Conservation (phyloP, 2,113 vertebrate species). For the Xiphorhynchus elegans region DNA sequence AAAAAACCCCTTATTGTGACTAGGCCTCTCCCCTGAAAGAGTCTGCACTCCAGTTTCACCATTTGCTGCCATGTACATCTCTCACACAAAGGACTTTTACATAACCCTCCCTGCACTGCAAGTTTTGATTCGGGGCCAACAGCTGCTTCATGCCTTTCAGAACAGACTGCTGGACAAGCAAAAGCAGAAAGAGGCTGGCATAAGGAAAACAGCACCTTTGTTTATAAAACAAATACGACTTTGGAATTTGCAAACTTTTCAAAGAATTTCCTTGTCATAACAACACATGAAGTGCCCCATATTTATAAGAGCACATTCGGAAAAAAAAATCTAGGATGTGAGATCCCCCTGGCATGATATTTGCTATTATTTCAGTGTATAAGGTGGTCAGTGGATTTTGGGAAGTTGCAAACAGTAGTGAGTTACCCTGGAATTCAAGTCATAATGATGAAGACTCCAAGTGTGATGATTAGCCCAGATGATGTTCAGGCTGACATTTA, state of each 20-base stretch:
- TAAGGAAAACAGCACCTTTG: conserved; percentile 43
- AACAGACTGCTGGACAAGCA: conserved; percentile 64
- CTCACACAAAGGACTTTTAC: conserved; percentile 72
- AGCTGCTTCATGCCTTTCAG: conserved; percentile 71
- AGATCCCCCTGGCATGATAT: background rate
- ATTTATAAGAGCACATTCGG: background rate
- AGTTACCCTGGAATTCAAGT: conserved; percentile 1
- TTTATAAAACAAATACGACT: conserved; percentile 53
- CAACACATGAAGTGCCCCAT: conserved; percentile 18
- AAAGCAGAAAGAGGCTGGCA: conserved; percentile 55
- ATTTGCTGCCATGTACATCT: conserved; percentile 44
- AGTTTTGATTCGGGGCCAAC: conserved; percentile 65
- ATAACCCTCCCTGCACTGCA: conserved; percentile 56
- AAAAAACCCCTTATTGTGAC: conserved; percentile 9
- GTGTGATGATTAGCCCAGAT: background rate
- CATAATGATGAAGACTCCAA: background rate
- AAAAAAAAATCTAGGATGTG: background rate
- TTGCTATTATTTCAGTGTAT: background rate
- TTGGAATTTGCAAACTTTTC: conserved; percentile 49
- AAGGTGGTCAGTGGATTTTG: background rate
- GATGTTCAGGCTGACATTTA: conserved; percentile 25
- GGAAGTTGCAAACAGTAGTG: background rate
- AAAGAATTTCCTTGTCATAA: conserved; percentile 64
- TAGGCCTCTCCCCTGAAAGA: conserved; percentile 12
- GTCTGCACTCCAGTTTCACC: conserved; percentile 12